Evolutionary conservation across 2,797 vertebrate genomes (phyloP), one percentile per base, ranked within the genome.

Genomic region (Hybognathus amarus): DNA sequence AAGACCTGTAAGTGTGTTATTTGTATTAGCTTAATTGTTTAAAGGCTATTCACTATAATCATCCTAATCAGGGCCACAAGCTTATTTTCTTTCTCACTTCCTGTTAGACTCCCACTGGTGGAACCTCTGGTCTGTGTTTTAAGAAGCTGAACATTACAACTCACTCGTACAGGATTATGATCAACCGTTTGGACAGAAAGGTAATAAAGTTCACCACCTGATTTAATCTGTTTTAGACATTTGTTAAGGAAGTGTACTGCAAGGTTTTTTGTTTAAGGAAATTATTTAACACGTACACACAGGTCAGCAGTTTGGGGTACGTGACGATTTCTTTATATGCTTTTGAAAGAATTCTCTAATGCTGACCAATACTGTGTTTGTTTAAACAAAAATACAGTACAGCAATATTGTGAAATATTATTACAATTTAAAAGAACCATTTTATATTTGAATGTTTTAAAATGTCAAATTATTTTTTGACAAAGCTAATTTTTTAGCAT

Each of bases 101-200:
- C 88, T 85, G 66, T 71, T 87, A 99, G 98, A 95, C 93, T 89
- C 94, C 96, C 27, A 94, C 95, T 85, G 96, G 96, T 88, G 96
- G 95, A 89, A 96, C 96, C 76, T 97, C 96, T 75, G 97, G 97
- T 64, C 94, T 99, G 85, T 99, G 98, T 92, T 99, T 99, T 91
- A 99, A 96, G 90, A 98, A 97, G 91, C 90, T 99, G 84, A 99
- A 98, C 89, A 95, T 99, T 83, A 98, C 97, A 67, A 97, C 96
- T 87, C 87, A 90, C 47, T 88, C 94, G 52, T 93, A 94, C 89
- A 93, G 96, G 90, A 93, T 99, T 83, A 94, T 99, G 86, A 94
- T 99, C 86, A 95, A 97, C 89, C 95, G 97, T 27, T 92, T 97
- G 77, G 95, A 96, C 90, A 96, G 98, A 89, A 97, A 95, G 95